Evolutionary conservation across 2,888 invertebrate species (phyloP).

Genomic region (Zootermopsis nevadensis): DNA sequence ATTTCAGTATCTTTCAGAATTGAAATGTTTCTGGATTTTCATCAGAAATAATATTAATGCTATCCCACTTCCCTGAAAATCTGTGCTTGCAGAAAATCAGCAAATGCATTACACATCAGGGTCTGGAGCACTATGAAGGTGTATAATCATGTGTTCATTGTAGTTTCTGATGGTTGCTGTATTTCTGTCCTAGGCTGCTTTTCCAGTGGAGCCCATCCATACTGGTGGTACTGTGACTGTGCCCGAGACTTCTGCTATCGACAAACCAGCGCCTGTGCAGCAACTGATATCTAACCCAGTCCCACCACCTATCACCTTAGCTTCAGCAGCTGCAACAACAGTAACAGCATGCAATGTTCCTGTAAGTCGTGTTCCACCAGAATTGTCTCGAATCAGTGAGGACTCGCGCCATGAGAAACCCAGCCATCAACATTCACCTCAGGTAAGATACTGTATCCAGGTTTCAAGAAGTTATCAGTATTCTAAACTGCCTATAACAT

Average conservation of each 20-base stretch:
- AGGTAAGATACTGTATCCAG: constrained; percentile 42
- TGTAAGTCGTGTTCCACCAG: constrained; percentile 53
- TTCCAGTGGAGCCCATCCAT: constrained; percentile 37
- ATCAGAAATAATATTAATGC: too few relatives aligned
- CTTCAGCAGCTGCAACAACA: constrained; percentile 26
- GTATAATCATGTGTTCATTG: not conserved
- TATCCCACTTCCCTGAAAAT: too few relatives aligned
- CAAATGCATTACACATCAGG: too few relatives aligned
- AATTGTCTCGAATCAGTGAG: constrained; percentile 66
- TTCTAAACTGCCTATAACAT: too few relatives aligned
- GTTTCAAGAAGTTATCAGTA: too few relatives aligned
- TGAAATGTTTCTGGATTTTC: too few relatives aligned
- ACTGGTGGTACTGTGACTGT: constrained; percentile 37
- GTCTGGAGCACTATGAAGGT: too few relatives aligned
- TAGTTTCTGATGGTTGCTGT: not conserved
- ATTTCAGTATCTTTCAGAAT: too few relatives aligned
- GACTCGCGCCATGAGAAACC: constrained; percentile 63
- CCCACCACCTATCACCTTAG: constrained; percentile 11
- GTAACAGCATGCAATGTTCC: not conserved
- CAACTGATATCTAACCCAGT: constrained; percentile 3
- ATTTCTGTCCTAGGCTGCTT: constrained; percentile 23
- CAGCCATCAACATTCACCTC: constrained; percentile 53
- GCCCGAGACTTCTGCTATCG: constrained; percentile 29
- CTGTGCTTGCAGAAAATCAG: too few relatives aligned
- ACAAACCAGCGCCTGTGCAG: constrained; percentile 6